Conservation (phyloP, 53 echinoderm and acorn worm genomes). For the Mesocentrotus franciscanus region DNA sequence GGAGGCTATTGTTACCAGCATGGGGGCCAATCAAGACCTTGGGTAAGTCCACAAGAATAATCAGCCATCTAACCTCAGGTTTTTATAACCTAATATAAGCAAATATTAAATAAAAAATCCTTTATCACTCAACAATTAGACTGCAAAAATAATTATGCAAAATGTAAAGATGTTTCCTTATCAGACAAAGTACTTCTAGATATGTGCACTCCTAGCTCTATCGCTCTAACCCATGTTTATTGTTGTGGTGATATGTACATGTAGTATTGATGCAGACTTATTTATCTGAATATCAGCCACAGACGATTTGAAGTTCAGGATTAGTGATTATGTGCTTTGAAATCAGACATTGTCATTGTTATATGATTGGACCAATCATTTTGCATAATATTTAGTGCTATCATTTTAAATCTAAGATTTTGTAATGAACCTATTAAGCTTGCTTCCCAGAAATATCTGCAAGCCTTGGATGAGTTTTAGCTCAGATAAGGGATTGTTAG, state of each 20-base stretch:
- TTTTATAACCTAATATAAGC: not conserved
- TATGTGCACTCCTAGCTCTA: too few relatives aligned
- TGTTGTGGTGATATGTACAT: too few relatives aligned
- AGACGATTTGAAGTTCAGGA: too few relatives aligned
- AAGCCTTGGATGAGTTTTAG: not conserved
- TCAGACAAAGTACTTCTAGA: not conserved
- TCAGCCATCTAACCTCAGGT: not conserved
- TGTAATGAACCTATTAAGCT: not conserved
- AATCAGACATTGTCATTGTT: too few relatives aligned
- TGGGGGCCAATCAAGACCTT: constrained; percentile 85
- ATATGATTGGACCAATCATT: too few relatives aligned
- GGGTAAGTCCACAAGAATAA: constrained; percentile 69
- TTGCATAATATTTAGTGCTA: not conserved
- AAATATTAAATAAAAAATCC: not conserved
- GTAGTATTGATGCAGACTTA: too few relatives aligned
- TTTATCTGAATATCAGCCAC: too few relatives aligned
- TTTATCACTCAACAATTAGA: not conserved
- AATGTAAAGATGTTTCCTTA: not conserved
- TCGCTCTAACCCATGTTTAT: too few relatives aligned
- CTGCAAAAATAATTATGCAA: not conserved
- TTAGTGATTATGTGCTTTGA: too few relatives aligned
- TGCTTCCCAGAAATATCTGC: not conserved
- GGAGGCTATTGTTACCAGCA: constrained; percentile 82
- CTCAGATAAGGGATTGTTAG: not conserved
- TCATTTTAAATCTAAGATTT: not conserved